Conservation (phyloP, 2,113 vertebrate species). For the Silurus meridionalis region DNA sequence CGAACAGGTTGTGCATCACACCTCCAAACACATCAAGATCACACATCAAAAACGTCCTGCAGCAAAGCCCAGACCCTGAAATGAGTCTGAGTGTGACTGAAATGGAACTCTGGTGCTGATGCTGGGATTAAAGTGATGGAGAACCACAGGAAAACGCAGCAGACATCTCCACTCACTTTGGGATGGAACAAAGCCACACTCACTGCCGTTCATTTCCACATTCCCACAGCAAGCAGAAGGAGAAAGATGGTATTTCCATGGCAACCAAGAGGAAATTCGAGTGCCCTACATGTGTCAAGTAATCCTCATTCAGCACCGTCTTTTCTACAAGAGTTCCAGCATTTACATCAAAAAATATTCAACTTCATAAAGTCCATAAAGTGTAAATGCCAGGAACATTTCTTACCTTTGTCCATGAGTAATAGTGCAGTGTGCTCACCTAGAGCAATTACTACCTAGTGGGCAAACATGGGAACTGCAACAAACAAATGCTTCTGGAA, state of each 20-base stretch:
- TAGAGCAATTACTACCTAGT: neutral
- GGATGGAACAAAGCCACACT: neutral
- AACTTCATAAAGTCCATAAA: neutral
- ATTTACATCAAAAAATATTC: neutral
- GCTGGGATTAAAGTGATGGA: neutral
- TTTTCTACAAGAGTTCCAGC: neutral
- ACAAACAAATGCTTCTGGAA: neutral
- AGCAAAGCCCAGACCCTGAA: neutral
- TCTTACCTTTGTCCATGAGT: neutral
- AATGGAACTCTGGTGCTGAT: neutral
- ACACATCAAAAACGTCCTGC: neutral
- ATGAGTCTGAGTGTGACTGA: neutral
- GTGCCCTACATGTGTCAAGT: neutral
- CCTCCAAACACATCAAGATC: neutral
- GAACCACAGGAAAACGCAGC: neutral
- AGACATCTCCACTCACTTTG: neutral
- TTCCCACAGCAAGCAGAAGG: neutral
- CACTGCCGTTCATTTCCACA: neutral
- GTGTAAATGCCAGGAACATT: neutral
- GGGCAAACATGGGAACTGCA: neutral
- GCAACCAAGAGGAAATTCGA: slow-evolving; percentile 5
- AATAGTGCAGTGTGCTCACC: neutral
- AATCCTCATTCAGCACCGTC: neutral
- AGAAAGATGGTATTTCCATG: slow-evolving; percentile 3
- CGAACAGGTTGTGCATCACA: too few relatives aligned